Base-by-base conservation (phyloP, 2,113 vertebrate genomes). In the Psilopsiagon aymara region DNA sequence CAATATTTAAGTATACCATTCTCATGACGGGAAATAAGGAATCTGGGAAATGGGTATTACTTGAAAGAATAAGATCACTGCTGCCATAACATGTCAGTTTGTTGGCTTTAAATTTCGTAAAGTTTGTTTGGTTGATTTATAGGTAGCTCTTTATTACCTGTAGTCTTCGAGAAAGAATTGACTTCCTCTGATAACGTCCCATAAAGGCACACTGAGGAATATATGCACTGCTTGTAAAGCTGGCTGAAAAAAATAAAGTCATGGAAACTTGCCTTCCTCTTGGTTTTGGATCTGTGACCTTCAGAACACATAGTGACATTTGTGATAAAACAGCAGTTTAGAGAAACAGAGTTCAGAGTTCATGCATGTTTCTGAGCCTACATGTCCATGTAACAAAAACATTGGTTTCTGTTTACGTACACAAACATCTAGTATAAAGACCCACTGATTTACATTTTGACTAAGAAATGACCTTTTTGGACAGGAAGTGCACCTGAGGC, bases 91-190 rank as follows among this genome's bases (percentile, higher is more conserved):
- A 24, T 31, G 82, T 69, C 69, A 47, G 3, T 68, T 95, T 74
- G 44, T 94, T 91, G 88, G 21, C 60, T 86, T 89, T 83, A 95
- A 73, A 67, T 93, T 82, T 91, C 67, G 57, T 74, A 76, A 76
- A 84, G 23, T 17, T 90, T 88, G 41, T 75, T 95, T 82, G 31
- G 10, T 53, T 93, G 85, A 94, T 93, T 93, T 95, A 92, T 92
- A 57, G 68, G 31, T 64, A 63, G 57, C 43, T 91, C 11, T 63
- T 90, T 85, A 76, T 92, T 90, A 53, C 33, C 63, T 74, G 3
- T 64, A 86, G 49, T 49, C 57, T 90, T 75, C 75, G 64, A 94
- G 81, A 59, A 91, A 80, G 39, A 84, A 86, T n/a, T 69, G 53
- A 27, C 84, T 94, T 80, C 59, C 57, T 47, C 10, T 2, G 29